A percentile compares a stretch with the other conserved stretches of the same genome.
Conservation (phyloP, 2,888 invertebrate species). For the Hyposoter didymator region DNA sequence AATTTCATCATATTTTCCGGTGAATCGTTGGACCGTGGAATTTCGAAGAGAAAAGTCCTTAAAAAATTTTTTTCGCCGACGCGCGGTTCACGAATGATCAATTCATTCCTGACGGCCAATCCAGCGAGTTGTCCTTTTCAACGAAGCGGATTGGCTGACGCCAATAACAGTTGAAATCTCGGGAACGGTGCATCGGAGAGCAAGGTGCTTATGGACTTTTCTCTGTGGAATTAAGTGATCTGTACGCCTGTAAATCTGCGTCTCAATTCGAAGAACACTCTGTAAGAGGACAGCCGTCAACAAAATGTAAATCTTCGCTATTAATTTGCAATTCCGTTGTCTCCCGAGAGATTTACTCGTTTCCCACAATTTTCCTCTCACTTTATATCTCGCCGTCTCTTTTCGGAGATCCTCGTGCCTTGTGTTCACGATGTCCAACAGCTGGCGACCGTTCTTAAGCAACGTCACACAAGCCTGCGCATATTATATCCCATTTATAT, state of each 20-base stretch:
- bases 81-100: background rate
- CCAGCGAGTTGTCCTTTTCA: background rate
- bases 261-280: background rate
- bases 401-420: slow-evolving; percentile 9
- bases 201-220: background rate
- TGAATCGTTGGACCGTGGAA: background rate
- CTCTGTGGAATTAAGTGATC: background rate
- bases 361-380: slow-evolving; percentile 25
- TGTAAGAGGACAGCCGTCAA: slow-evolving; percentile 18
- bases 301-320: slow-evolving; percentile 81
- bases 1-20: slow-evolving; percentile 20
- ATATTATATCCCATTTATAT: slow-evolving; percentile 7
- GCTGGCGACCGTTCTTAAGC: slow-evolving; percentile 74
- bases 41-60: background rate
- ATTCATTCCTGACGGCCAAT: background rate
- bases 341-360: slow-evolving; percentile 52
- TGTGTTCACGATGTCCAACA: slow-evolving; percentile 73
- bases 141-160: background rate
- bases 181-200: slow-evolving; percentile 1
- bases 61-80: background rate
- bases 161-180: background rate
- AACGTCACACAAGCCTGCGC: slow-evolving; percentile 52
- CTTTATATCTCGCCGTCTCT: background rate
- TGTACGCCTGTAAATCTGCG: background rate
- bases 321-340: slow-evolving; percentile 81